Percentiles rank a stretch among this genome's conserved stretches.
These are phyloP conservation scores for Sarcophilus harrisii DNA, from an alignment of 2,797 vertebrate species.

Conservation along the genomic window DNA sequence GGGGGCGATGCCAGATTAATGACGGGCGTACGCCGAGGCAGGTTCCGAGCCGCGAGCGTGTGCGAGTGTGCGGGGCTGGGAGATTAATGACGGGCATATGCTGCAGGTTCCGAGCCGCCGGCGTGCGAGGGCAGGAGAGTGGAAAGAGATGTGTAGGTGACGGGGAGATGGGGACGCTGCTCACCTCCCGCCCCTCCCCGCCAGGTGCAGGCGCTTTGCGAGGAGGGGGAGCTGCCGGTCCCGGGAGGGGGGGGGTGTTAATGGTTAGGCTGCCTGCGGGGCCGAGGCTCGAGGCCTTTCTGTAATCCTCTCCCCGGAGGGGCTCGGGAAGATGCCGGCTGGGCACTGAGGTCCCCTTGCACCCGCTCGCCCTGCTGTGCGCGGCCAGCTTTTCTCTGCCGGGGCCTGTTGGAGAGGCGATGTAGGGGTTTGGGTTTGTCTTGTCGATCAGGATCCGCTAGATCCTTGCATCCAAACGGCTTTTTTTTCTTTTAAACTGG, in stretches of 20 bases:
- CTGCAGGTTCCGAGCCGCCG: too few species aligned
- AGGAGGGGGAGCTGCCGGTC: not conserved
- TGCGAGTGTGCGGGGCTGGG: too few species aligned
- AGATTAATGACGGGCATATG: too few species aligned
- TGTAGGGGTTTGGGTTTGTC: not conserved
- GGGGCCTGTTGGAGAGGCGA: not conserved
- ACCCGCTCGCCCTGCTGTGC: not conserved
- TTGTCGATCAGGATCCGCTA: not conserved
- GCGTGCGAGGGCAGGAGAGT: not conserved
- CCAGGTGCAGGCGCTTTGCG: not conserved
- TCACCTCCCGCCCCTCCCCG: not conserved
- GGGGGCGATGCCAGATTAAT: too few species aligned
- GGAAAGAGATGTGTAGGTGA: too few species aligned
- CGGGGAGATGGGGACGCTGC: too few species aligned
- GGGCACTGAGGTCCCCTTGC: not conserved
- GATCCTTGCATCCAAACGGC: not conserved
- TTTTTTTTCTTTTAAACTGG: not conserved
- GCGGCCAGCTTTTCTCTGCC: not conserved
- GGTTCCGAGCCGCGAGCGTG: not conserved
- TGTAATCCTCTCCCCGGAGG: not conserved
- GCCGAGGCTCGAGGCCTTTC: not conserved
- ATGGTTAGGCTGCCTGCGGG: not conserved
- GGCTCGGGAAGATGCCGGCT: not conserved
- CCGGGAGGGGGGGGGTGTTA: not conserved
- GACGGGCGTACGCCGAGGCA: not conserved